Evolutionary conservation across 2,888 invertebrate genomes (phyloP), one percentile per base, ranked within the genome.

Genomic region (Zaprionus bogoriensis): DNA sequence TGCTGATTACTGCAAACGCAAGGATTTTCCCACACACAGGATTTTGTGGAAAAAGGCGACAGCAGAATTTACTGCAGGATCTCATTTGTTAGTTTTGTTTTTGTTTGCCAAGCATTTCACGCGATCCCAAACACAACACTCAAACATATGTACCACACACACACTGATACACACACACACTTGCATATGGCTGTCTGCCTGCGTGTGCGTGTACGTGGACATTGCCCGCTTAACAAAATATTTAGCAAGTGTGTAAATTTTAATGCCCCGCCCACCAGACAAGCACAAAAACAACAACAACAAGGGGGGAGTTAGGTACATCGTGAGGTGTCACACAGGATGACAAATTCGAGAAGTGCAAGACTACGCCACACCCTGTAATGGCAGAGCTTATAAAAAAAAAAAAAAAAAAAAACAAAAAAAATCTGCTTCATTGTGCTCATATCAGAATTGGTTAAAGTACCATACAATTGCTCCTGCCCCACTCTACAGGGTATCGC

Each of bases 1-100:
- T 81, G 81, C 86, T 85, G 86, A 81, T 81, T 85, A 85, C 86
- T 85, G 86, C 73, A 71, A 82, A 85, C 76, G 83, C 69, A 85
- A 82, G 78, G 85, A 85, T 81, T 82, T 85, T 52, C 60, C 63
- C 64, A 69, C 55, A 70, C 70, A 36, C 14, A 14, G 32, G 32
- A 36, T 36, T 36, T 36, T 14, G 38, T 17, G 38, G 38, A 54
- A 59, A 64, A 61, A 74, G 74, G 78, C 74, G 74, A 67, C 64
- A 70, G 61, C 77, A 63, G 55, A 81, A 84, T 81, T 81, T 81
- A 77, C 66, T 74, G 72, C 67, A 60, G 77, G 78, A 74, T 75
- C 81, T 77, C 75, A 81, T 81, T 69, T 80, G 85, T 80, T 84
- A 77, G 84, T 84, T 80, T 84, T 77, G 81, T 69, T 70, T 66